These are phyloP conservation scores for Drosophila acutilabella DNA, from an alignment of 2,888 invertebrate genomes.

Conservation along the genomic window DNA sequence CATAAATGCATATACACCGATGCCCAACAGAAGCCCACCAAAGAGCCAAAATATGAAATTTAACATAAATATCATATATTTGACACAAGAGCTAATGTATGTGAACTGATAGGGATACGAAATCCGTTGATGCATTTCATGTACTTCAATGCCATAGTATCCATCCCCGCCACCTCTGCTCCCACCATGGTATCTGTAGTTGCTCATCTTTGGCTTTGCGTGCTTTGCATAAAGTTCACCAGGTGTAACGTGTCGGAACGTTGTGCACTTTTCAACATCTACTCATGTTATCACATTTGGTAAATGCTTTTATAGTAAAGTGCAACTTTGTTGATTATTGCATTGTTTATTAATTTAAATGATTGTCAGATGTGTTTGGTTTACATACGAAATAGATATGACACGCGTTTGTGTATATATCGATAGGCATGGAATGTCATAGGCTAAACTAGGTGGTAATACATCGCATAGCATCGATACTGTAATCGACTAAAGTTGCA, in stretches of 20 bases:
- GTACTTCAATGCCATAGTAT: conserved; percentile 82
- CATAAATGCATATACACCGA: conserved; percentile 95
- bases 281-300: neutral
- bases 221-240: conserved; percentile 9
- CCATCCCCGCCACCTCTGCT: conserved; percentile 26
- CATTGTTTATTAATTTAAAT: conserved; percentile 23
- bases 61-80: conserved; percentile 84
- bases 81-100: conserved; percentile 84
- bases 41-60: conserved; percentile 89
- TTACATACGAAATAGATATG: conserved; percentile 9
- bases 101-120: conserved; percentile 74
- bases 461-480: too few species aligned
- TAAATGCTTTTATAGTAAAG: neutral
- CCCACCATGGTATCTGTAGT: conserved; percentile 77
- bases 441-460: too few species aligned
- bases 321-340: conserved; percentile 3
- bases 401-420: conserved; percentile 17
- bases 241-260: neutral
- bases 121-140: conserved; percentile 51
- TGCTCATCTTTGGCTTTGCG: conserved; percentile 66
- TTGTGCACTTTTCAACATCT: conserved; percentile 5
- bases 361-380: neutral
- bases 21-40: conserved; percentile 93
- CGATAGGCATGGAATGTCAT: neutral
- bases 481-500: too few species aligned